phyloP scores from a whole-genome alignment of 2,797 vertebrate genomes.

The Sphaeramia orbicularis region DNA sequence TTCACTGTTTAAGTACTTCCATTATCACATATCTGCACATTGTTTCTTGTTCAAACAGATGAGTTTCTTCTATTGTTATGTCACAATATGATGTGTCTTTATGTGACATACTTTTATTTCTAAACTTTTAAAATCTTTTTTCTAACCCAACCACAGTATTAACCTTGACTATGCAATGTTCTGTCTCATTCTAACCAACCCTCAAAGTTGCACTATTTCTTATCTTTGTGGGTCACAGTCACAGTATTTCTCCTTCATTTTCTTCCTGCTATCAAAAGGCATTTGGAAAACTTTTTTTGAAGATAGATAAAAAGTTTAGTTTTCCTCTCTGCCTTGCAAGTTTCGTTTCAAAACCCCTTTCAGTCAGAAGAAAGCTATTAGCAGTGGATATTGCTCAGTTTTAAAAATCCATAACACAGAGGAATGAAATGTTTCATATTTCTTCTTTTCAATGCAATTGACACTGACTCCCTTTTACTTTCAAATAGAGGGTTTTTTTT shows the following conservation, averaged over 20 bases:
- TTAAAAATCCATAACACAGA: not conserved
- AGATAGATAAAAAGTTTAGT: not conserved
- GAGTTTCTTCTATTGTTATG: too few relatives aligned
- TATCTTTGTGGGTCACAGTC: too few relatives aligned
- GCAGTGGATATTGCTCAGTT: not conserved
- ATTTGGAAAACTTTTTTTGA: not conserved
- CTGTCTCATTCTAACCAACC: too few relatives aligned
- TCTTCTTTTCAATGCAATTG: conserved; percentile 1
- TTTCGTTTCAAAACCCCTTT: conserved; percentile 1
- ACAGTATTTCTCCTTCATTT: not conserved
- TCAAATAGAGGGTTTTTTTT: conserved; percentile 6
- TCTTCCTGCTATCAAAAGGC: not conserved
- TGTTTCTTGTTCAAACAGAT: too few relatives aligned
- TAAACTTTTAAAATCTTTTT: too few relatives aligned
- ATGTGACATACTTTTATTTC: too few relatives aligned
- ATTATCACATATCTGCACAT: too few relatives aligned
- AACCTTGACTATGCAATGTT: too few relatives aligned
- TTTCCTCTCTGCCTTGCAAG: not conserved
- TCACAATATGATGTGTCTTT: too few relatives aligned
- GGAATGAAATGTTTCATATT: not conserved
- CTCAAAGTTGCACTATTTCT: too few relatives aligned
- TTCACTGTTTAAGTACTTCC: too few relatives aligned
- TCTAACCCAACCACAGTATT: too few relatives aligned
- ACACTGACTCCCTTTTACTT: not conserved
- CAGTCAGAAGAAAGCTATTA: not conserved